Evolutionary conservation across 2,113 vertebrate species (phyloP), one percentile per base, ranked within the genome.

Genomic region (Crotalus horridus): DNA sequence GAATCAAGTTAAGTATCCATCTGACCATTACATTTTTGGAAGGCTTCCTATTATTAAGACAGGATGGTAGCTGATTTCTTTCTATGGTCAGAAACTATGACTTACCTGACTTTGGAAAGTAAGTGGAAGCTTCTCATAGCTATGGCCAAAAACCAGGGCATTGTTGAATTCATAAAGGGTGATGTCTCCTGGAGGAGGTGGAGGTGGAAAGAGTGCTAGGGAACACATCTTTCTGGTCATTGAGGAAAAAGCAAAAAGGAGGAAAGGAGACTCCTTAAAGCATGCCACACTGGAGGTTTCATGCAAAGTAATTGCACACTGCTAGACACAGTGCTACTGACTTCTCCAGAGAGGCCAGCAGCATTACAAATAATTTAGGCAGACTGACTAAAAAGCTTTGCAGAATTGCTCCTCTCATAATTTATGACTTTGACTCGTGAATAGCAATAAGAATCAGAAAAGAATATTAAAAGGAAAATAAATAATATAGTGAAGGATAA

Each of bases 131-230:
- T 95, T 97, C 85, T 98, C 97, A 0, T 94, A 91, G 88, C 91
- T 95, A n/a, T 15, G 93, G 56, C 98, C 98, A 0, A 98, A 97
- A 51, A 99, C 96, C 94, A 99, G 96, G 89, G 98, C 97, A 95
- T 99, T 99, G 96, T 98, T 98, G 91, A 98, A 97, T 94, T 99
- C 99, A 54, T 98, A 99, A n/a, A 99, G 95, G 1, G 98, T 98
- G 53, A 98, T 95, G 48, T 98, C 97, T 64, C 98, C 98, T 2
- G 93, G 89, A 17, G 97, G 95, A 9, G 97, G 96, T n/a, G 98
- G 99, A 21, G 98, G 97, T 2, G 98, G 98, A 74, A 99, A 99
- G 90, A 99, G 90, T 6, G 94, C 97, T 89, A 99, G 89, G 17
- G 99, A 98, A 89, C 98, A 99, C 99, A 99, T 99, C 91, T 90